A percentile compares a stretch with the other conserved stretches of the same genome.
Conservation (phyloP, 2,797 vertebrate genomes). For the Chromis chromis region DNA sequence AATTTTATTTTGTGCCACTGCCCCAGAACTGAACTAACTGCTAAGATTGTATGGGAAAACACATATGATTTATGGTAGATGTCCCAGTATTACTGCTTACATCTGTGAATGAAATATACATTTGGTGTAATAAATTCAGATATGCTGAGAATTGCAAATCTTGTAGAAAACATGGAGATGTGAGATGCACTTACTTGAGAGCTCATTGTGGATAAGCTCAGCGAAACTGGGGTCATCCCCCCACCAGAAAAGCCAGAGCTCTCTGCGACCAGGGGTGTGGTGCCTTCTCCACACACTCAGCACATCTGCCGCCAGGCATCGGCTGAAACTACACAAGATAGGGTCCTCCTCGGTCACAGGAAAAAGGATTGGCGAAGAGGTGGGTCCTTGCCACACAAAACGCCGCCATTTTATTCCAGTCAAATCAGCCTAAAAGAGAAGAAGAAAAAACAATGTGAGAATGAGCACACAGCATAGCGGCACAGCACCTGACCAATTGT, state of each 20-base stretch:
- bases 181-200: constrained; percentile 88
- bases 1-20: constrained; percentile 1
- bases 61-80: neutral
- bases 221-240: constrained; percentile 98
- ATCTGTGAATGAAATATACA: neutral
- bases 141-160: neutral
- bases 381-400: constrained; percentile 98
- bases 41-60: neutral
- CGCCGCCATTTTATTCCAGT: constrained; percentile 99
- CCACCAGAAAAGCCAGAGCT: constrained; percentile 99
- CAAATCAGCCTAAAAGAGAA: constrained; percentile 91
- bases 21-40: neutral
- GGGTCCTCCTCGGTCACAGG: constrained; percentile 99
- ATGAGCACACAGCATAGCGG: neutral
- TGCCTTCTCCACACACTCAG: constrained; percentile 97
- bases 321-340: constrained; percentile 98
- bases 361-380: constrained; percentile 97
- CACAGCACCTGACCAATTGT: constrained; percentile 16
- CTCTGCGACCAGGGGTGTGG: constrained; percentile 94
- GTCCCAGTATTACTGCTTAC: neutral
- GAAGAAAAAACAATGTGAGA: constrained; percentile 40
- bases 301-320: constrained; percentile 95
- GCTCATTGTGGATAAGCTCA: constrained; percentile 97
- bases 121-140: neutral
- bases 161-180: constrained; percentile 7